Conservation (phyloP, 2,888 invertebrate genomes). For the Chrysolina oricalcia region DNA sequence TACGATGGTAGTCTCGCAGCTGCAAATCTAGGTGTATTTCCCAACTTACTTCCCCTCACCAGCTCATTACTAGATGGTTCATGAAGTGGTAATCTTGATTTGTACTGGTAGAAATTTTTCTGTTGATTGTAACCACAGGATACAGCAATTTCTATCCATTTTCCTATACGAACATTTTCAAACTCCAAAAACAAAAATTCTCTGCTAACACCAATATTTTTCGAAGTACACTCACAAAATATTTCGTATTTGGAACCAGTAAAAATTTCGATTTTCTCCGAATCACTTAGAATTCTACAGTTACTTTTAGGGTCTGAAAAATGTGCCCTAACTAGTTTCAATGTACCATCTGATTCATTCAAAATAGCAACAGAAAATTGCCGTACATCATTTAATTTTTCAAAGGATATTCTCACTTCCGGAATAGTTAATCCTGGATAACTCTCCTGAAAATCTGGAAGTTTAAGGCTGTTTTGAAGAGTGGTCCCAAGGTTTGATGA, state of each 20-base stretch:
- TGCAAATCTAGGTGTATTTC: constrained; percentile 77
- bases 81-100: constrained; percentile 26
- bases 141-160: constrained; percentile 75
- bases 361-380: constrained; percentile 72
- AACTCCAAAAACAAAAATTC: constrained; percentile 79
- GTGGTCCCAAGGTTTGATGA: constrained; percentile 39
- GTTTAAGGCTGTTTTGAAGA: constrained; percentile 33
- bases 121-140: constrained; percentile 28
- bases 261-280: constrained; percentile 62
- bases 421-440: constrained; percentile 74
- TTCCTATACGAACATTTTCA: constrained; percentile 76
- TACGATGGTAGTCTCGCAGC: constrained; percentile 73
- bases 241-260: constrained; percentile 37
- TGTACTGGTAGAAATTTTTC: constrained; percentile 37
- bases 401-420: constrained; percentile 70
- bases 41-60: constrained; percentile 73
- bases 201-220: constrained; percentile 76
- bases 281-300: constrained; percentile 51
- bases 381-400: constrained; percentile 69
- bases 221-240: constrained; percentile 74
- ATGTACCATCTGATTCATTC: constrained; percentile 69
- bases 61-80: constrained; percentile 43
- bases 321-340: constrained; percentile 73
- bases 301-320: constrained; percentile 73
- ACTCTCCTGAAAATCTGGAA: constrained; percentile 63